These are phyloP conservation scores for Cosmia pyralina DNA, from an alignment of 2,888 invertebrate species.

Conservation along the genomic window DNA sequence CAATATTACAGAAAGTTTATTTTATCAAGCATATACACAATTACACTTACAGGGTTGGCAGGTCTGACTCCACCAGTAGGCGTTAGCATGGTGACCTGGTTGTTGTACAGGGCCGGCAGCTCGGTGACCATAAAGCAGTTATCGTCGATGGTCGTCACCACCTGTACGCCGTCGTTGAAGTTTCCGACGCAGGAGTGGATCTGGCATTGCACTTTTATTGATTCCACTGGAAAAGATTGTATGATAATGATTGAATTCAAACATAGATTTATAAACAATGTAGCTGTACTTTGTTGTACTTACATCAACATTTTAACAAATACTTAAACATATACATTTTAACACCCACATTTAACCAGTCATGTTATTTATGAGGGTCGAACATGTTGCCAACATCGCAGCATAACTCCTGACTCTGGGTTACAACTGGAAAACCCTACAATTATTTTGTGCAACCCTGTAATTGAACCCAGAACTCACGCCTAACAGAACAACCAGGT, in stretches of 20 bases:
- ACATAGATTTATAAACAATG: not conserved
- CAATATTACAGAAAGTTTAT: not conserved
- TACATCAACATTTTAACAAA: not conserved
- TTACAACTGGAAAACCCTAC: not conserved
- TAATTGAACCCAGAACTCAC: not conserved
- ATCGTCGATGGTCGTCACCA: constrained; percentile 72
- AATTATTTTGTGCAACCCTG: too few relatives aligned
- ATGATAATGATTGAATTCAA: not conserved
- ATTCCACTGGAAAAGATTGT: constrained; percentile 34
- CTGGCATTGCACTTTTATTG: constrained; percentile 67
- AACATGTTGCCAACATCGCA: not conserved
- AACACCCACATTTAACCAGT: not conserved
- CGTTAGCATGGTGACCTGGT: constrained; percentile 31
- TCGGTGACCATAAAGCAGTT: constrained; percentile 64
- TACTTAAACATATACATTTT: too few relatives aligned
- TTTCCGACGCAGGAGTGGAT: constrained; percentile 81
- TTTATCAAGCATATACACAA: not conserved
- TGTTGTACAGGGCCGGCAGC: constrained; percentile 20
- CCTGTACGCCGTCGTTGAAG: constrained; percentile 84
- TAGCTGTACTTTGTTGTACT: too few relatives aligned
- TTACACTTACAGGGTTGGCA: constrained; percentile 28
- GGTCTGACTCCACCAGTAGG: constrained; percentile 13
- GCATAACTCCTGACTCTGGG: not conserved
- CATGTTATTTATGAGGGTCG: too few relatives aligned
- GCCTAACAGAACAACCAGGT: not conserved